Evolutionary conservation across 2,888 invertebrate genomes (phyloP), one percentile per base, ranked within the genome.

Genomic region (Urechis unicinctus): DNA sequence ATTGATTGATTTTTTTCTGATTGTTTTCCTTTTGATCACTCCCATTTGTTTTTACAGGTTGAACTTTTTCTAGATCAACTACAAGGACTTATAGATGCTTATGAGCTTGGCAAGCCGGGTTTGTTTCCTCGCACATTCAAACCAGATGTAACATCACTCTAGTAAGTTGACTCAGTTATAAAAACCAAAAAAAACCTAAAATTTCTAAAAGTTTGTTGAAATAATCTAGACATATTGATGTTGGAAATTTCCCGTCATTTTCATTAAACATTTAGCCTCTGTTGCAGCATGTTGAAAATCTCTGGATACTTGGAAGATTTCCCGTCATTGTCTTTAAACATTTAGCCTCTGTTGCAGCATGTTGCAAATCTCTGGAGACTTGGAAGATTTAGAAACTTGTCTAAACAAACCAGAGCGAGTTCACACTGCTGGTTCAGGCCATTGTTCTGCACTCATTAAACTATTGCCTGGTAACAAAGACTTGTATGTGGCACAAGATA

Each of bases 401-500:
- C 61, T 80, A 30, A 26, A 52, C n/a, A 49, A 52, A 13, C 30
- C 26, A 17, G 47, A 28, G 6, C 22, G 25, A 6, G 24, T 25
- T 6, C 60, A 57, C 24, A 58, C 67, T 4, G 41, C 64, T n/a
- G 75, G 76, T 3, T 68, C 70, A 36, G 77, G 76, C 22, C 84
- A 82, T 64, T 87, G 84, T 62, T 87, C 85, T 66, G 86, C 84
- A 44, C 83, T 87, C 61, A 77, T 86, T 58, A 86, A 86, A 72
- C 62, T 86, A 51, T 78, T 85, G 47, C 83, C 84, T 0, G 83
- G 82, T 59, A 76, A 81, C 60, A 62, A 64, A 24, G 77, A 82
- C 65, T 72, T 92, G 30, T 87, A 84, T 60, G 82, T 89, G 22
- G 86, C 88, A 0, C 92, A 93, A 71, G 88, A 88, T 69, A 86